Evolutionary conservation across 1,140 invertebrate species (phyloP).

Genomic region (Chrysoperla carnea): DNA sequence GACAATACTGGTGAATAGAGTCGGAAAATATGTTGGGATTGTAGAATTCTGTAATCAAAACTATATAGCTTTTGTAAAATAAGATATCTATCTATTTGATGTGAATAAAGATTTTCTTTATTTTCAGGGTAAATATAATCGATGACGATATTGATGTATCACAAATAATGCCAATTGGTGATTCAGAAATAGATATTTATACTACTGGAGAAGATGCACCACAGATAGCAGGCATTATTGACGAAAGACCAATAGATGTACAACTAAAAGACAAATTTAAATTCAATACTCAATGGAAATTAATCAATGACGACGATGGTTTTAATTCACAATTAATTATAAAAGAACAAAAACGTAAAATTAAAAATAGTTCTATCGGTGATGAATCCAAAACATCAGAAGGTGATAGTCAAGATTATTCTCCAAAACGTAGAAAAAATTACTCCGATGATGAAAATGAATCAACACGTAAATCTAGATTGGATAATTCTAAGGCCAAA

Average conservation of each 20-base stretch:
- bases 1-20: too few species aligned
- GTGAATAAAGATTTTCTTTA: conserved; percentile 3
- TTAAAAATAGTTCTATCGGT: conserved; percentile 5
- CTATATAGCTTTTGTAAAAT: background rate
- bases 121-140: conserved; percentile 67
- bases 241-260: conserved; percentile 61
- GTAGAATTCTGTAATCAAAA: too few species aligned
- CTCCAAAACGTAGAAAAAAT: background rate
- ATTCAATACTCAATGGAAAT: conserved; percentile 48
- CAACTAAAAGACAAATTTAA: conserved; percentile 32
- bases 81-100: background rate
- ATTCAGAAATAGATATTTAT: conserved; percentile 49
- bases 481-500: conserved; percentile 2
- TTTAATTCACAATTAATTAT: conserved; percentile 10
- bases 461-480: background rate
- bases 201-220: conserved; percentile 68
- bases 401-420: background rate
- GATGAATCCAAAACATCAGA: conserved; percentile 3
- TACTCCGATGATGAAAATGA: conserved; percentile 2
- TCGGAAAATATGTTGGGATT: too few species aligned
- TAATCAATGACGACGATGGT: conserved; percentile 24
- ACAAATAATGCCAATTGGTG: conserved; percentile 25
- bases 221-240: conserved; percentile 75
- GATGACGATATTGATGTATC: conserved; percentile 69
- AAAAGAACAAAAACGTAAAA: conserved; percentile 7